These are phyloP conservation scores for Drosophila engyochracea DNA, from an alignment of 2,888 invertebrate genomes.

Conservation along the genomic window DNA sequence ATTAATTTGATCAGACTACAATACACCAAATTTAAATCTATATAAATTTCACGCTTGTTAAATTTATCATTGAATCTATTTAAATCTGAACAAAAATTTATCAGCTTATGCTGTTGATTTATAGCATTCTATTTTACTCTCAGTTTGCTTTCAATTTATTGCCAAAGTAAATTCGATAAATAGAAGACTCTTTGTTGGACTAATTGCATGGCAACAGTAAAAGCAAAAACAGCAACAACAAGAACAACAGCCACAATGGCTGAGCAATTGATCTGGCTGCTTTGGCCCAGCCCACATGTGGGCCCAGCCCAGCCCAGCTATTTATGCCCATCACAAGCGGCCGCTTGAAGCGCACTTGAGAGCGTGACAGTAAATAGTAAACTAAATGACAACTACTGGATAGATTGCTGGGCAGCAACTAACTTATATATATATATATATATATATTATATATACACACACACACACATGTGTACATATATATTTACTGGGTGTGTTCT, in stretches of 20 bases:
- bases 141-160: neutral
- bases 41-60: neutral
- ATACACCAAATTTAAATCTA: neutral
- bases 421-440: slow-evolving; percentile 31
- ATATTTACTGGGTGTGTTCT: slow-evolving; percentile 70
- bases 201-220: slow-evolving; percentile 37
- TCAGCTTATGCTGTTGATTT: neutral
- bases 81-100: neutral
- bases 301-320: slow-evolving; percentile 38
- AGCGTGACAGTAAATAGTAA: slow-evolving; percentile 82
- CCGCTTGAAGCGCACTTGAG: slow-evolving; percentile 61
- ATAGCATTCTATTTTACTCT: neutral
- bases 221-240: neutral
- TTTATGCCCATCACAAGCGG: slow-evolving; percentile 53
- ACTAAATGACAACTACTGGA: slow-evolving; percentile 78
- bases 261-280: slow-evolving; percentile 32
- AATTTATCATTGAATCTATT: neutral
- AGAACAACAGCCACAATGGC: slow-evolving; percentile 1
- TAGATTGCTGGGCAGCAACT: slow-evolving; percentile 59
- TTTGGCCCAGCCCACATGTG: slow-evolving; percentile 46
- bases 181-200: slow-evolving; percentile 11
- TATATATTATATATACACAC: slow-evolving; percentile 19
- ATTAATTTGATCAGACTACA: neutral
- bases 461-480: neutral
- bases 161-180: slow-evolving; percentile 13